Conservation (phyloP, 2,888 invertebrate species). For the Volucella zonaria region DNA sequence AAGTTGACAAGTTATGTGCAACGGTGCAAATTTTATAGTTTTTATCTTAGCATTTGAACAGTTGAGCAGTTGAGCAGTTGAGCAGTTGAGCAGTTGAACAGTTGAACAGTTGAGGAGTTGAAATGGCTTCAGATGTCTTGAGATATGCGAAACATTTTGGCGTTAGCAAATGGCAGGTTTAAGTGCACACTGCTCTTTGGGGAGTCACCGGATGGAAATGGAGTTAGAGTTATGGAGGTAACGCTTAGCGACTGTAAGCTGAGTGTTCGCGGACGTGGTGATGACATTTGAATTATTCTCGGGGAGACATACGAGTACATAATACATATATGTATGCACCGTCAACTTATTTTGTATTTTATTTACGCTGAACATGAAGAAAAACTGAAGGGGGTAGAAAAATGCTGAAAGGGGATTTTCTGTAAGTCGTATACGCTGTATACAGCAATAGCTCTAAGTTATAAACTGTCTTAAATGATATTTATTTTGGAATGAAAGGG, state of each 20-base stretch:
- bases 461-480: no score
- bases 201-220: background rate
- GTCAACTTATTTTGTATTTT: no score
- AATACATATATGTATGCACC: no score
- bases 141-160: conserved; percentile 3
- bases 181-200: conserved; percentile 10
- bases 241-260: conserved; percentile 4
- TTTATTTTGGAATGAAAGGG: no score
- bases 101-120: no score
- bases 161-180: conserved; percentile 35
- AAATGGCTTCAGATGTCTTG: no score
- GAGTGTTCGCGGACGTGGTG: background rate
- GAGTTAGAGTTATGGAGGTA: background rate
- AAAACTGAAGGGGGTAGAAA: no score
- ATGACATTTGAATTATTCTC: conserved; percentile 22
- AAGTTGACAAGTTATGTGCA: conserved; percentile 70
- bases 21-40: conserved; percentile 69
- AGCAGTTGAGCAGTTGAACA: conserved; percentile 25
- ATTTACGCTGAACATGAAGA: no score
- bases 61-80: no score
- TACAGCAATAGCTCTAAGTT: no score
- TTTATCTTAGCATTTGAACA: conserved; percentile 43
- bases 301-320: background rate
- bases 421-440: no score
- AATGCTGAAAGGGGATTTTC: no score